phyloP scores from a whole-genome alignment of 2,888 invertebrate species.

The Drosophila anomalata region DNA sequence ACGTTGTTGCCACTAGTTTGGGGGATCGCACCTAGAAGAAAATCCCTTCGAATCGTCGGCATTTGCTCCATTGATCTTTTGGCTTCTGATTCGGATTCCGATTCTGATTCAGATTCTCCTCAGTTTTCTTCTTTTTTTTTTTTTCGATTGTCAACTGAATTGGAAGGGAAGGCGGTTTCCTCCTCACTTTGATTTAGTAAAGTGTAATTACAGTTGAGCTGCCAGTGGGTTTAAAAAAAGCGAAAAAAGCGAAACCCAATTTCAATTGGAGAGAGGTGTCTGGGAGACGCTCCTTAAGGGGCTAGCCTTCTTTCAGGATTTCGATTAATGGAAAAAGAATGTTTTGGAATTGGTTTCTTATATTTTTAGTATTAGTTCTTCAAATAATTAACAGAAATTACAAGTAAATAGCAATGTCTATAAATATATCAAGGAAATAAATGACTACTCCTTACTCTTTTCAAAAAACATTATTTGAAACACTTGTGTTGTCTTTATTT shows the following conservation, averaged over 20 bases:
- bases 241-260: slow-evolving; percentile 4
- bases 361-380: too few species aligned
- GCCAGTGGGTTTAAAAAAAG: background rate
- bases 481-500: too few species aligned
- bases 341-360: background rate
- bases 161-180: slow-evolving; percentile 40
- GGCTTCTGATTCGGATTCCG: slow-evolving; percentile 12
- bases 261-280: slow-evolving; percentile 1
- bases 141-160: slow-evolving; percentile 66
- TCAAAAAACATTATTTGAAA: too few species aligned
- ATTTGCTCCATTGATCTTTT: slow-evolving; percentile 69
- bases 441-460: too few species aligned
- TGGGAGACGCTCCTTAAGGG: background rate
- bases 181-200: slow-evolving; percentile 66
- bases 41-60: slow-evolving; percentile 54
- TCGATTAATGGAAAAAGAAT: background rate
- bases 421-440: too few species aligned
- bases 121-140: slow-evolving; percentile 14
- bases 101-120: slow-evolving; percentile 18
- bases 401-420: too few species aligned
- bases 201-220: slow-evolving; percentile 65
- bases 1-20: slow-evolving; percentile 41
- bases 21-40: slow-evolving; percentile 59
- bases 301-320: background rate
- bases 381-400: too few species aligned